phyloP scores from a whole-genome alignment of 1,140 invertebrate species.

The Dermatophagoides farinae region DNA sequence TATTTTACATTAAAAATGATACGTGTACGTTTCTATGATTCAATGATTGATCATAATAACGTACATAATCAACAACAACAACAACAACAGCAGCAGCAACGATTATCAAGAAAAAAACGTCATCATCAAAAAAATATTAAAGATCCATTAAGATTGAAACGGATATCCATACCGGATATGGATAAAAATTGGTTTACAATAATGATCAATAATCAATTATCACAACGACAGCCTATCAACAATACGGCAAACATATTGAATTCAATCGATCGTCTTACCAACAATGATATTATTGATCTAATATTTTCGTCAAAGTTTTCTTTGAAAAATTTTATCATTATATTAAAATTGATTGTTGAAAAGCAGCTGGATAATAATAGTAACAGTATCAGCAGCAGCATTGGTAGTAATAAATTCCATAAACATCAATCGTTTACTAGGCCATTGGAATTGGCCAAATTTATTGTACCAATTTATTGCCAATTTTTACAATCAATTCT shows the following conservation, averaged over 20 bases:
- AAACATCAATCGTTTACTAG: too few relatives aligned
- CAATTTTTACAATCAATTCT: background rate
- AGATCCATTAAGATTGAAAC: background rate
- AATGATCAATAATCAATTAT: background rate
- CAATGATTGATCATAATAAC: background rate
- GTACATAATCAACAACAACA: too few relatives aligned
- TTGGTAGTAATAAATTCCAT: too few relatives aligned
- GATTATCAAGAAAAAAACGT: background rate
- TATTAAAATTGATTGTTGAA: background rate
- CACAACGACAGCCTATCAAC: background rate
- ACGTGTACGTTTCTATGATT: background rate
- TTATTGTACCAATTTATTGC: background rate
- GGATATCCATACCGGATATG: background rate
- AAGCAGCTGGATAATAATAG: too few relatives aligned
- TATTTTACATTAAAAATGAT: background rate
- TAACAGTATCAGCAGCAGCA: too few relatives aligned
- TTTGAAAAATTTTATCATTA: background rate
- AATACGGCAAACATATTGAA: background rate
- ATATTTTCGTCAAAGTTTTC: constrained; percentile 4
- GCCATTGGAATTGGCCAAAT: background rate
- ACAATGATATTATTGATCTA: constrained; percentile 7
- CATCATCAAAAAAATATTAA: background rate
- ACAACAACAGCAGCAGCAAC: background rate
- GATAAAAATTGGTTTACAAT: constrained; percentile 1
- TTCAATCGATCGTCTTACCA: background rate